phyloP scores from a whole-genome alignment of 2,888 invertebrate species.

The Marasmarcha lunaedactyla region DNA sequence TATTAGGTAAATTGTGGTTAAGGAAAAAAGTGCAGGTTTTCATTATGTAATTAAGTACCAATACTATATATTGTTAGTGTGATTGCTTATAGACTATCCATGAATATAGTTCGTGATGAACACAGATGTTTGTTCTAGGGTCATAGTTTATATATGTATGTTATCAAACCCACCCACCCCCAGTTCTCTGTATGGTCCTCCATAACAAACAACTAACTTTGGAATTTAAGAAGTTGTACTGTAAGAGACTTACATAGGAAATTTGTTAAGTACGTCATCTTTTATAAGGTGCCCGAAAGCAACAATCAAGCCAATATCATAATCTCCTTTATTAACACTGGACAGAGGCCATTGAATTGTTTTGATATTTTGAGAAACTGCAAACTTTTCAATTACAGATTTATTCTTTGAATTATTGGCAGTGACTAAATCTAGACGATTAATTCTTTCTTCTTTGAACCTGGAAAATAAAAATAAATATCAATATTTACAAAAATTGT shows the following conservation, averaged over 20 bases:
- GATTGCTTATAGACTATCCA: too few relatives aligned
- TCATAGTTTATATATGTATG: too few relatives aligned
- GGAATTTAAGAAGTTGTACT: too few relatives aligned
- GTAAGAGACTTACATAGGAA: slow-evolving; percentile 89
- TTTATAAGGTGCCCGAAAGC: slow-evolving; percentile 96
- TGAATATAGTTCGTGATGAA: too few relatives aligned
- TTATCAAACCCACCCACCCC: too few relatives aligned
- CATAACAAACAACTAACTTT: too few relatives aligned
- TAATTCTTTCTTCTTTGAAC: slow-evolving; percentile 57
- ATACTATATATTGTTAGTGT: too few relatives aligned
- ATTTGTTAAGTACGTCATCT: slow-evolving; percentile 76
- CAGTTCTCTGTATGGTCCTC: too few relatives aligned
- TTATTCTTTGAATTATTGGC: slow-evolving; percentile 67
- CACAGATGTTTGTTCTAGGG: too few relatives aligned
- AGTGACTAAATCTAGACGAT: slow-evolving; percentile 78
- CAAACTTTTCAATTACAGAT: slow-evolving; percentile 78
- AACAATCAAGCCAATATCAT: slow-evolving; percentile 90
- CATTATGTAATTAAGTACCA: too few relatives aligned
- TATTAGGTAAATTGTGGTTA: too few relatives aligned
- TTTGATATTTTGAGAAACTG: slow-evolving; percentile 68
- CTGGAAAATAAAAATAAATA: slow-evolving; percentile 38
- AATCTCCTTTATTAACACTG: slow-evolving; percentile 51
- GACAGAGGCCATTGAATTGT: slow-evolving; percentile 77
- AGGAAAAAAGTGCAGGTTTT: too few relatives aligned
- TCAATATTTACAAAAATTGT: neutral